Evolutionary conservation across 1,140 invertebrate genomes (phyloP), one percentile per base, ranked within the genome.

Genomic region (Neodiprion lecontei): DNA sequence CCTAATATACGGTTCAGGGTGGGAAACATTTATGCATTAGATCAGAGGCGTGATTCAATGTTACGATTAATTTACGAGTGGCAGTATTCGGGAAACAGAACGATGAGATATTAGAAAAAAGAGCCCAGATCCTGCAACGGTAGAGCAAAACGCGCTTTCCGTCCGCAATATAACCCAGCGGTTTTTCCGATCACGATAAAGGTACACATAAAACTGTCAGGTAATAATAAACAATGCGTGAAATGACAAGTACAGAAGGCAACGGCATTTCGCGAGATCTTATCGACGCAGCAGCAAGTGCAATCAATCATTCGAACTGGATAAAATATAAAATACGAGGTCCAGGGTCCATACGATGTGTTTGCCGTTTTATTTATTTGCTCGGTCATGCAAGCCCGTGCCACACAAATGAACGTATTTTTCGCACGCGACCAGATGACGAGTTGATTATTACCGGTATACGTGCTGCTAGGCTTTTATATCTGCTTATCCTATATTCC

Each of bases 161-260:
- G 28, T 40, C 28, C 28, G 5, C 28, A 40, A 40, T 40, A 40
- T 40, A 40, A 40, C 28, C 28, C 28, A 40, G 28, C 1, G 28
- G 28, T 61, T 61, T 61, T 61, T 61, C n/a, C 11, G 53, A 61
- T 61, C 53, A 17, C 8, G 53, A 61, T 61, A 61, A 61, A 14
- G 53, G 11, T 14, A 61, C 28, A 40, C 53, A 87, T 87, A 87
- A 86, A 85, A 77, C 72, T 81, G 82, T 82, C 81, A 81, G 83
- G 83, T 82, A 87, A 87, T 87, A 87, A 87, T 87, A 87, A 87
- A 87, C 86, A 87, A 87, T 87, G 85, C 85, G 85, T 84, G 83
- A 87, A 87, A 87, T 86, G 85, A 87, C 85, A 85, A 86, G 85
- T 84, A 85, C 74, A 75, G 70, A 50, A 67, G 74, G 67, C 78